phyloP scores from a whole-genome alignment of 1,140 invertebrate species.

The Varroa destructor region DNA sequence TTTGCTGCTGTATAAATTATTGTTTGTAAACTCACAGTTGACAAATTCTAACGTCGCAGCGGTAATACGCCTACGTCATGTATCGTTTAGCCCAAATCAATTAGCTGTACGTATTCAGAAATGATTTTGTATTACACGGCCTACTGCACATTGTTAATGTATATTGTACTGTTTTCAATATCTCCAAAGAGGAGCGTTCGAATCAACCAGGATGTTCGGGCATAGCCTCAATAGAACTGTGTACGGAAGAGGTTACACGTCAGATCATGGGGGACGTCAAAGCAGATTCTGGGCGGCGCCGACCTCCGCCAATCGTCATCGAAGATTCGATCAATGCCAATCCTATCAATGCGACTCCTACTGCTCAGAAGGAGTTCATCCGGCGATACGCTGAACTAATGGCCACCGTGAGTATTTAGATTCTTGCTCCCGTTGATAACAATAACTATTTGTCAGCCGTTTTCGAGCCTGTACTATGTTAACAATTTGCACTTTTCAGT shows the following conservation, averaged over 20 bases:
- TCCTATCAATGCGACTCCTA: neutral
- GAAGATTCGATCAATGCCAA: slow-evolving; percentile 2
- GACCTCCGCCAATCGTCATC: slow-evolving; percentile 19
- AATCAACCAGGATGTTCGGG: slow-evolving; percentile 24
- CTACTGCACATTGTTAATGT: too few species aligned
- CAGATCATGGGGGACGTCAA: slow-evolving; percentile 7
- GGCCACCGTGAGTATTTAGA: neutral
- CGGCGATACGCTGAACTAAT: slow-evolving; percentile 6
- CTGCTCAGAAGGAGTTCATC: neutral
- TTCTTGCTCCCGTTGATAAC: too few species aligned
- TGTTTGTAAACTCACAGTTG: too few species aligned
- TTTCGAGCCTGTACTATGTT: too few species aligned
- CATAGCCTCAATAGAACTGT: slow-evolving; percentile 12
- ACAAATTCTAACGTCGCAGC: too few species aligned
- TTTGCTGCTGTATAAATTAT: too few species aligned
- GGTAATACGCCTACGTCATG: too few species aligned
- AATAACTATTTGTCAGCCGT: too few species aligned
- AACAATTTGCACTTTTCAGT: too few species aligned
- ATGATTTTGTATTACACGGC: too few species aligned
- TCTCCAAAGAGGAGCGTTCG: neutral
- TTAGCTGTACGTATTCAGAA: too few species aligned
- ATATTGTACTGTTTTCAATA: neutral
- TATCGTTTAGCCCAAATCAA: too few species aligned
- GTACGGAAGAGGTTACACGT: slow-evolving; percentile 8
- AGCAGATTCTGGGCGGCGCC: neutral